Percentiles rank a stretch among this genome's conserved stretches.
Evolutionary conservation across 2,797 vertebrate species (phyloP).

Genomic region (Sebastes reedi): DNA sequence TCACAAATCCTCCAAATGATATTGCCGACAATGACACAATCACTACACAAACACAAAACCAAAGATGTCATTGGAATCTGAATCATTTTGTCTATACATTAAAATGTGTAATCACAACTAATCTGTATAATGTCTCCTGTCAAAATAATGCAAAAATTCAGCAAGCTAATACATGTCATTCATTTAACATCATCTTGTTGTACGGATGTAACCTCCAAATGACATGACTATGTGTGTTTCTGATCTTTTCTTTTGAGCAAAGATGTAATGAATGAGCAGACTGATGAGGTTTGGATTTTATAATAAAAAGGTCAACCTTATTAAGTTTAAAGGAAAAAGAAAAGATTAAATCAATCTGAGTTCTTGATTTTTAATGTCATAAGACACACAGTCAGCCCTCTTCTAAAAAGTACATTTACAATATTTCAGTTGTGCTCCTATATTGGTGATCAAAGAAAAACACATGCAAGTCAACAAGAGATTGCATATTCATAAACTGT

Average conservation of each 20-base stretch:
- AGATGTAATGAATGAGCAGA: constrained; percentile 49
- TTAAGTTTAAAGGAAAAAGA: constrained; percentile 35
- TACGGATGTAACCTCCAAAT: constrained; percentile 42
- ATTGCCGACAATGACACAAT: constrained; percentile 14
- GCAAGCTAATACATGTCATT: constrained; percentile 41
- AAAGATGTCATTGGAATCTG: not conserved
- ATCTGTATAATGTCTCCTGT: not conserved
- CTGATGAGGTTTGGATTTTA: constrained; percentile 62
- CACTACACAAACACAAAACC: constrained; percentile 6
- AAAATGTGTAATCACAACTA: not conserved
- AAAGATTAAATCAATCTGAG: constrained; percentile 56
- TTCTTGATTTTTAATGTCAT: constrained; percentile 38
- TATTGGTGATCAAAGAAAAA: constrained; percentile 4
- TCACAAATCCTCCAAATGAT: constrained; percentile 27
- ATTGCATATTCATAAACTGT: not conserved
- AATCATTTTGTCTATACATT: not conserved
- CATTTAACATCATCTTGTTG: constrained; percentile 45
- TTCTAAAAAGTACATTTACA: not conserved
- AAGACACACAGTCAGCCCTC: not conserved
- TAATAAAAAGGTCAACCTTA: constrained; percentile 65
- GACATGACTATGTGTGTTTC: not conserved
- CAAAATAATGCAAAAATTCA: constrained; percentile 36
- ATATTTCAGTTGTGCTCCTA: not conserved
- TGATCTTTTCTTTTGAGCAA: constrained; percentile 19
- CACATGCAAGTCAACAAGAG: not conserved